These are phyloP conservation scores for Bungarus multicinctus DNA, from an alignment of 2,113 vertebrate species.

Conservation along the genomic window DNA sequence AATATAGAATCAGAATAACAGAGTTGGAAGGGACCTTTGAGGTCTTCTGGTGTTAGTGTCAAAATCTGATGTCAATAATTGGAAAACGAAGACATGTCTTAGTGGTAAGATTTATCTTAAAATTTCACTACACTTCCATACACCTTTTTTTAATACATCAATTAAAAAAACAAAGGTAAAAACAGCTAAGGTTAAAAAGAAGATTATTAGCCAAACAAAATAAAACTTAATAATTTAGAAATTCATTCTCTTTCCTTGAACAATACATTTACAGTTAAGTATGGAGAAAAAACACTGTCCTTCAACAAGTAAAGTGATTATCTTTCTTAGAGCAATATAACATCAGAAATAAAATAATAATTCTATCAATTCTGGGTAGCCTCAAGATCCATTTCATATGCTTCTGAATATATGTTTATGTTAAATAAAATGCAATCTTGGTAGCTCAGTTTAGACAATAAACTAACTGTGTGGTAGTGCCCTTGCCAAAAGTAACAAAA, in stretches of 20 bases:
- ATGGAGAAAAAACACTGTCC: constrained; percentile 19
- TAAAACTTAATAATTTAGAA: constrained; percentile 22
- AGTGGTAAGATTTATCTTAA: not conserved
- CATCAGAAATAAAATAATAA: constrained; percentile 48
- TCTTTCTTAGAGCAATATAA: constrained; percentile 54
- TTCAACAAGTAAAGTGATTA: constrained; percentile 50
- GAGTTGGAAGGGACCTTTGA: too few relatives aligned
- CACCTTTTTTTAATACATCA: not conserved
- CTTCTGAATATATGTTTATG: constrained; percentile 19
- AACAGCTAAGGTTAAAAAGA: not conserved
- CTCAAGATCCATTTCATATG: constrained; percentile 29
- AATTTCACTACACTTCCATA: not conserved
- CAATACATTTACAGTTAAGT: constrained; percentile 53
- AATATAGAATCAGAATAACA: not conserved
- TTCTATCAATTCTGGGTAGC: constrained; percentile 50
- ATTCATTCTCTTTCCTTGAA: constrained; percentile 21
- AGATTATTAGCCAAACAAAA: not conserved
- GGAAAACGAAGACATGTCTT: not conserved
- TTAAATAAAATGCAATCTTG: constrained; percentile 42
- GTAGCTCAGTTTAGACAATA: constrained; percentile 27
- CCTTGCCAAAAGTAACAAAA: constrained; percentile 34
- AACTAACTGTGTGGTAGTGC: constrained; percentile 9
- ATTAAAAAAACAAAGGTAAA: not conserved
- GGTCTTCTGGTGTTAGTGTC: not conserved
- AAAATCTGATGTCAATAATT: not conserved